Evolutionary conservation across 2,113 vertebrate species (phyloP).

Genomic region (Noctilio leporinus): DNA sequence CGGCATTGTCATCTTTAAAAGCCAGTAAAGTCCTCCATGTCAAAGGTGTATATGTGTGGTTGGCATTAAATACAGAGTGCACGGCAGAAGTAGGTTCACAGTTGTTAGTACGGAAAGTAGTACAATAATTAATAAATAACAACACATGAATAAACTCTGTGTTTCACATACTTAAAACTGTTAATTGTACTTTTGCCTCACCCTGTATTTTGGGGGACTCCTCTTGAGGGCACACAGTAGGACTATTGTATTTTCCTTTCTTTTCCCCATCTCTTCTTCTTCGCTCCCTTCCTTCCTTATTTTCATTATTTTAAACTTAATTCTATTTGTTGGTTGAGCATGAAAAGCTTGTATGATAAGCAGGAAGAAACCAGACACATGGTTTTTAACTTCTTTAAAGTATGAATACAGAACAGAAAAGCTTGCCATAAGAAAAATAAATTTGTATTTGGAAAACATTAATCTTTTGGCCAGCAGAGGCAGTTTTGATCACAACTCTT

Average conservation of each 20-base stretch:
- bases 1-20: not conserved
- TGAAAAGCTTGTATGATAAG: not conserved
- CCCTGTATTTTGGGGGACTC: not conserved
- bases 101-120: not conserved
- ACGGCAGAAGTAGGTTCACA: not conserved
- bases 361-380: not conserved
- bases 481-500: constrained; percentile 30
- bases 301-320: not conserved
- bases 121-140: not conserved
- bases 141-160: not conserved
- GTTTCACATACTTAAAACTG: not conserved
- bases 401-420: constrained; percentile 46
- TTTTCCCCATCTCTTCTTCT: not conserved
- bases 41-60: too few relatives aligned
- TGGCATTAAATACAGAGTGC: not conserved
- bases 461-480: constrained; percentile 24
- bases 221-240: not conserved
- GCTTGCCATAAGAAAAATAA: constrained; percentile 34
- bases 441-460: constrained; percentile 53
- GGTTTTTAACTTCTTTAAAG: constrained; percentile 48
- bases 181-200: not conserved
- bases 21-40: not conserved
- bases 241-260: not conserved
- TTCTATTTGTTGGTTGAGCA: not conserved
- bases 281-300: not conserved